Base-by-base conservation (phyloP, 2,797 vertebrate species). In the Acanthurus lineatus region DNA sequence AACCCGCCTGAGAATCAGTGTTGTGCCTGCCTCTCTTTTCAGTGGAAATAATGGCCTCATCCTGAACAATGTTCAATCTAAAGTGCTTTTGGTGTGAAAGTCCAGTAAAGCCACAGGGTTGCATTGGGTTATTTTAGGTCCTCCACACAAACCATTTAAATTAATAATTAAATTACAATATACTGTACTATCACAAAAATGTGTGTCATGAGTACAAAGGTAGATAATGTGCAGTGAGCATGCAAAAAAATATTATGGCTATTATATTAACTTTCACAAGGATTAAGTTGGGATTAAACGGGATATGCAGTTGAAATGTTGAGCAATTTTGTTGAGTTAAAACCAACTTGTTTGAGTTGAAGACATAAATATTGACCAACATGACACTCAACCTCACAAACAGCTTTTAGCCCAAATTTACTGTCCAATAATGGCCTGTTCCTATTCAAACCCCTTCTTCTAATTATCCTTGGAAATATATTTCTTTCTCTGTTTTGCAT, bases 401-500 rank as follows among this genome's bases (percentile, higher is more conserved):
- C 22, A 53, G 3, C 12, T 28, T 28, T 25, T 16, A 38, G 17
- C 28, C 11, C 5, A 35, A 20, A 47, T 28, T 59, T 11, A 56
- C 6, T 15, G 9, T 48, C 12, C 16, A 52, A 63, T 35, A 44
- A 59, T 15, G 45, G 12, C 58, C 28, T 52, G 17, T 65, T 51
- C 44, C 28, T 32, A 28, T 16, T 3, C 2, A 0, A 10, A 48
- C 9, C 25, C 49, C 19, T 66, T 12, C 17, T 14, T 61, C 14
- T 35, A 25, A 51, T 64, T 64, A 65, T 64, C 22, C 19, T 70
- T 59, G 22, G 7, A 67, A 42, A 4, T 56, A 20, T 40, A 14
- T 17, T 20, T 47, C 0, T 51, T 1, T 49, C 28, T 53, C 1
- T 53, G 38, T n/a, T 25, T 71, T 32, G 28, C 2, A 56, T 74